These are phyloP conservation scores for Pocillopora verrucosa DNA, from an alignment of 64 coral and sea anemone species.

Conservation along the genomic window DNA sequence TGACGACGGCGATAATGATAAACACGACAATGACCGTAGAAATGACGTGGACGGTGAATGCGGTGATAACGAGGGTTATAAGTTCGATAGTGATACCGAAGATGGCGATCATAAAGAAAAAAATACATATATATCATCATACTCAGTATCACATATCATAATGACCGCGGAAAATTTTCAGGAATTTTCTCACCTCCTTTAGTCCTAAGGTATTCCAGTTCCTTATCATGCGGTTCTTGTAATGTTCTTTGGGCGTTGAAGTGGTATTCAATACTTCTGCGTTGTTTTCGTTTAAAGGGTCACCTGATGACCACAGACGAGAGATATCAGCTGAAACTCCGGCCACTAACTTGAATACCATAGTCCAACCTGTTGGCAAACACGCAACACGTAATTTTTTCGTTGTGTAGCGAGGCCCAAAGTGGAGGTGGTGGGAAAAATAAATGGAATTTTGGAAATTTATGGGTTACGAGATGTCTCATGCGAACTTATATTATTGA, in stretches of 20 bases:
- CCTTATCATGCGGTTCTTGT: slow-evolving; percentile 42
- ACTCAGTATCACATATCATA: too few relatives aligned
- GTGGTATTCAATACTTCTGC: slow-evolving; percentile 17
- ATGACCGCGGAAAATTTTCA: too few relatives aligned
- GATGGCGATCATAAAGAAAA: too few relatives aligned
- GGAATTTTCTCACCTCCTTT: slow-evolving; percentile 18
- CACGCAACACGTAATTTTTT: not conserved
- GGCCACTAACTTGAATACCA: slow-evolving; percentile 40
- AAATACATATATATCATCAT: too few relatives aligned
- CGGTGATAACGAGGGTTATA: too few relatives aligned
- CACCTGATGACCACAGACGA: slow-evolving; percentile 1
- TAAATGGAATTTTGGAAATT: not conserved
- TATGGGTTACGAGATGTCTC: too few relatives aligned
- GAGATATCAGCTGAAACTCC: not conserved
- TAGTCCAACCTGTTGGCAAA: slow-evolving; percentile 53
- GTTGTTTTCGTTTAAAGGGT: slow-evolving; percentile 10
- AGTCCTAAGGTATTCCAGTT: slow-evolving; percentile 35
- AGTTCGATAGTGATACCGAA: too few relatives aligned
- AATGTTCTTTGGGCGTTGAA: slow-evolving; percentile 18
- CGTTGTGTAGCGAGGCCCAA: not conserved
- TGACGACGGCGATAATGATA: too few relatives aligned
- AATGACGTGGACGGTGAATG: too few relatives aligned
- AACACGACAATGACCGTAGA: too few relatives aligned
- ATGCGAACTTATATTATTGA: too few relatives aligned
- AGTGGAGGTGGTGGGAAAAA: too few relatives aligned